Percentiles rank a stretch among this genome's conserved stretches.
Conservation (phyloP, 1,140 invertebrate genomes). For the Piezodorus guildinii region DNA sequence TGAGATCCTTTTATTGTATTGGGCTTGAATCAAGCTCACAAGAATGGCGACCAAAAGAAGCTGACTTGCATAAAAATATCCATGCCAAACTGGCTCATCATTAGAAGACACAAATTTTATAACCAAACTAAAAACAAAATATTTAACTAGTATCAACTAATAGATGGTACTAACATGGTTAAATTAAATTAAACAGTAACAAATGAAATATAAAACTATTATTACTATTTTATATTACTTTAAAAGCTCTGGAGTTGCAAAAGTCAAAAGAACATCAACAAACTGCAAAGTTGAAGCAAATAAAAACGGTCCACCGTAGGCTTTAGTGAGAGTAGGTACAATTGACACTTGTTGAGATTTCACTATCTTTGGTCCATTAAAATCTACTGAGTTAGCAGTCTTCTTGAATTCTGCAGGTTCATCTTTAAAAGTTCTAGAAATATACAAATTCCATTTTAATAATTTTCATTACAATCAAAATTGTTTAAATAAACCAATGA, state of each 20-base stretch:
- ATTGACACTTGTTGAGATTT: constrained; percentile 50
- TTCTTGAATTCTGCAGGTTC: no score
- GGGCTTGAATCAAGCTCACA: constrained; percentile 77
- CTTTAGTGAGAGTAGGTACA: constrained; percentile 57
- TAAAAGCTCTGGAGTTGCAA: constrained; percentile 72
- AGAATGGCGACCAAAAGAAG: constrained; percentile 67
- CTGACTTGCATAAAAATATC: constrained; percentile 64
- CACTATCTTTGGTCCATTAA: constrained; percentile 19
- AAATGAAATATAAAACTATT: not conserved
- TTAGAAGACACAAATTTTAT: constrained; percentile 52
- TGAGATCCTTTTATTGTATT: constrained; percentile 85
- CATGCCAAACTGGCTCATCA: constrained; percentile 68
- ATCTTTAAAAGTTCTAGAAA: no score
- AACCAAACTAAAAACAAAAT: constrained; percentile 45
- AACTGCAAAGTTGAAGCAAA: constrained; percentile 70
- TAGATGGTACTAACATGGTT: not conserved
- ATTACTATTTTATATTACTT: constrained; percentile 32
- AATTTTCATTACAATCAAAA: no score
- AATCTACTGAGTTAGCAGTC: not conserved
- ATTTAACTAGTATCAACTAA: not conserved
- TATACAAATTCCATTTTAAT: no score
- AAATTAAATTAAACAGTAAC: not conserved
- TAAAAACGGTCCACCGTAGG: constrained; percentile 73
- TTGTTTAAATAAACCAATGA: no score
- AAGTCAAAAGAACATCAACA: constrained; percentile 73